phyloP scores from a whole-genome alignment of 1,140 invertebrate species.

The Diachasmimorpha longicaudata region DNA sequence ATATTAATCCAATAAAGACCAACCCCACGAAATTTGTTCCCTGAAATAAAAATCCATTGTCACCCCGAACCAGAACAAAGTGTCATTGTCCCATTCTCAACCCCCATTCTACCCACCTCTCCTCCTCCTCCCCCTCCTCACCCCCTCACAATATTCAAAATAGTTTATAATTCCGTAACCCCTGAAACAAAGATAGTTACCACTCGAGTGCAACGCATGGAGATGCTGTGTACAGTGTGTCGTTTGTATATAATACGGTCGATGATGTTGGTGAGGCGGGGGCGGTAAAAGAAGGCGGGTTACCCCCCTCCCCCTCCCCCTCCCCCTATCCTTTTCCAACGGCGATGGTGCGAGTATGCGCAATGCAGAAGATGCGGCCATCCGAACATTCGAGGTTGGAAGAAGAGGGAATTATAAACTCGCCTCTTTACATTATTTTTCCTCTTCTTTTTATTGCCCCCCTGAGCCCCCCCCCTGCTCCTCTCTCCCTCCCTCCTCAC shows the following conservation, averaged over 20 bases:
- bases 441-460: neutral
- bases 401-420: constrained; percentile 2
- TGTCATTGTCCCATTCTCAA: neutral
- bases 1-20: no score
- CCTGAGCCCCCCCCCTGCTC: no score
- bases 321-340: neutral
- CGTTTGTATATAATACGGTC: constrained; percentile 32
- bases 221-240: constrained; percentile 3
- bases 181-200: neutral
- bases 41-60: neutral
- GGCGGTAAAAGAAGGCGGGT: constrained; percentile 36
- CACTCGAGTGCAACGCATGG: neutral
- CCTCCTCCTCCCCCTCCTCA: no score
- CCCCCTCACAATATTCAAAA: neutral
- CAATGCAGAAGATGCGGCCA: constrained; percentile 7
- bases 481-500: no score
- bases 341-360: neutral
- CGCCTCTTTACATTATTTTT: neutral
- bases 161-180: neutral
- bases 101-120: no score
- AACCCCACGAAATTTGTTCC: neutral
- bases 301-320: neutral
- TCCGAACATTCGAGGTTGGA: neutral
- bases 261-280: constrained; percentile 45
- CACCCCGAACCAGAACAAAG: neutral